Base-by-base conservation (phyloP, 2,797 vertebrate genomes). In the Cyclopterus lumpus region DNA sequence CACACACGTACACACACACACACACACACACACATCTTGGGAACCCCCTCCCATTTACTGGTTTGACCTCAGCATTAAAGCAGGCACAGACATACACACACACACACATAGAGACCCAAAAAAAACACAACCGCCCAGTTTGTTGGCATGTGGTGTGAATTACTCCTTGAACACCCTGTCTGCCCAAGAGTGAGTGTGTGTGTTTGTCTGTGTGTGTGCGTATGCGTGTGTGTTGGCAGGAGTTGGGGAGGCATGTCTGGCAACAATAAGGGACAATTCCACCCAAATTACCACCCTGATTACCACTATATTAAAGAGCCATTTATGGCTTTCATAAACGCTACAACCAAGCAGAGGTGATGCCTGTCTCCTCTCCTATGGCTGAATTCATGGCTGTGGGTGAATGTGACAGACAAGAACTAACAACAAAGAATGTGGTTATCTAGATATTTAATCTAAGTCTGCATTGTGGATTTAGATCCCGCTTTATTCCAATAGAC, bases 181-280 rank as follows among this genome's bases (percentile, higher is more conserved):
- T 93, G 89, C 89, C 82, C 84, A 51, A 77, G 77, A 89, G 80
- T 75, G 79, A 79, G 86, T 66, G 71, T 83, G 68, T 71, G 82
- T 75, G 64, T 67, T 70, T 77, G 44, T 79, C 68, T 67, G 70
- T 78, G 46, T 80, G 69, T 81, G 83, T 54, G 73, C 42, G 57
- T 62, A 57, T 77, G 73, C n/a, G 73, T 91, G 90, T 89, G 88
- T 90, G 90, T 91, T 92, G 89, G 92, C 89, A 90, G 85, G 82
- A 82, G 85, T 79, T 49, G 71, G 76, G 79, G 79, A 92, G 89
- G 89, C 92, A 91, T 89, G 92, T 95, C 94, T 94, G 95, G 93
- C 93, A 94, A 93, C 93, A 94, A 94, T 95, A 93, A 95, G 86
- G 91, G 91, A 93, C 91, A 94, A 94, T 94, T 95, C 91, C 88